Evolutionary conservation across 2,888 invertebrate genomes (phyloP), one percentile per base, ranked within the genome.

Genomic region (Hoplodrina blanda): DNA sequence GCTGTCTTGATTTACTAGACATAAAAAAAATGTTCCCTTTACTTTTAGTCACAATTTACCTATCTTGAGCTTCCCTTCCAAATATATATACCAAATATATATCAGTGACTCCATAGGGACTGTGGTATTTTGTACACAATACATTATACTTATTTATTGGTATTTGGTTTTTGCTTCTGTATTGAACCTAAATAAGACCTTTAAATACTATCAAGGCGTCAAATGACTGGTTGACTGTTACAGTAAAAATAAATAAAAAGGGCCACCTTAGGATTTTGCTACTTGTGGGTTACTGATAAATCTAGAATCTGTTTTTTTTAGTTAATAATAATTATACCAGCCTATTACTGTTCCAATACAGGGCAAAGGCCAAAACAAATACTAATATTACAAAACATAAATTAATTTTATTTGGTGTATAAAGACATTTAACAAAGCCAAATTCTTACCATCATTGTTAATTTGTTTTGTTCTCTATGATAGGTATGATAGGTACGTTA

Each of bases 171-270:
- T 52, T 17, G 4, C 19, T 49, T 49, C 1, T 30, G 3, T n/a
- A 11, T 3, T 25, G 10, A 55, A 19, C 10, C n/a, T n/a, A n/a
- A n/a, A n/a, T 17, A 20, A 64, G 10, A 41, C 6, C 8, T 53
- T 2, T 15, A 33, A 62, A n/a, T 49, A 49, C 11, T 20, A 54
- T 37, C 13, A 37, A 19, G 6, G 33, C 4, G 33, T 7, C 1
- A 33, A 33, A 33, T 33, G 33, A 6, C 7, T 33, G 33, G 33
- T 7, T 33, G 4, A 33, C 33, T n/a, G n/a, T n/a, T n/a, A n/a
- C 4, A 33, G 4, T 33, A 33, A 33, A 46, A 54, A 41, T 46
- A 44, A 63, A 54, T 8, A 41, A 64, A 74, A 20, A 55, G 2
- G 41, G 20, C 20, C n/a, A 49, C 46, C 25, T 49, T n/a, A 30